Conservation (phyloP, 2,888 invertebrate species). For the Phaedon cochleariae region DNA sequence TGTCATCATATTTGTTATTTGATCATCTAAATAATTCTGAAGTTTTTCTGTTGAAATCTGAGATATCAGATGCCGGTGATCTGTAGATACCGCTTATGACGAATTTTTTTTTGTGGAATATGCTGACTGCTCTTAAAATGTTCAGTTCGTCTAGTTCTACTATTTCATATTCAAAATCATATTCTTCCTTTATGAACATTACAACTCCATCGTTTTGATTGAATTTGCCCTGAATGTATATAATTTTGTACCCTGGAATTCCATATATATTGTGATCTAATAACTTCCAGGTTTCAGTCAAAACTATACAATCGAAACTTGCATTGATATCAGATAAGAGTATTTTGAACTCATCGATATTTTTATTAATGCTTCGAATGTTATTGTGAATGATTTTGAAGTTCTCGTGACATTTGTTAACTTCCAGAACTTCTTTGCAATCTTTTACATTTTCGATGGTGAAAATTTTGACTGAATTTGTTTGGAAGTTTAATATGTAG, state of each 20-base stretch:
- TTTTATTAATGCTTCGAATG: no score
- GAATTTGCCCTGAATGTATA: no score
- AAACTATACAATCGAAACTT: constrained; percentile 13
- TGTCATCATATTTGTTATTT: constrained; percentile 1
- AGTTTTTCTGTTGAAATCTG: neutral
- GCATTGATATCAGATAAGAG: constrained; percentile 2
- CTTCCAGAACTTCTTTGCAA: constrained; percentile 6
- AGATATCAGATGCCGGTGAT: neutral
- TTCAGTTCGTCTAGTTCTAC: constrained; percentile 7
- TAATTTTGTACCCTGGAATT: constrained; percentile 2
- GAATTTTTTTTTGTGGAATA: constrained; percentile 7
- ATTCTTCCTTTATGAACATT: constrained; percentile 6
- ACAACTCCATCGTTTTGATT: constrained; percentile 12
- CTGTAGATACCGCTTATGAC: constrained; percentile 6
- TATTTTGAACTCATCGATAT: no score
- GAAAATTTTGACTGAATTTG: constrained; percentile 6
- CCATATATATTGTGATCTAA: no score
- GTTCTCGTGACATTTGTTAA: no score
- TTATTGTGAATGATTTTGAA: no score
- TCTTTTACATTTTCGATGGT: neutral
- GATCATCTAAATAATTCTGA: constrained; percentile 12
- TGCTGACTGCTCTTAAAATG: constrained; percentile 10
- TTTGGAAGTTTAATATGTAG: constrained; percentile 4
- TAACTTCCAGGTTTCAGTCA: no score
- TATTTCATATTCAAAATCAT: constrained; percentile 1